A percentile compares a stretch with the other conserved stretches of the same genome.
These are phyloP conservation scores for Ectemnius continuus DNA, from an alignment of 2,888 invertebrate species.

Conservation along the genomic window DNA sequence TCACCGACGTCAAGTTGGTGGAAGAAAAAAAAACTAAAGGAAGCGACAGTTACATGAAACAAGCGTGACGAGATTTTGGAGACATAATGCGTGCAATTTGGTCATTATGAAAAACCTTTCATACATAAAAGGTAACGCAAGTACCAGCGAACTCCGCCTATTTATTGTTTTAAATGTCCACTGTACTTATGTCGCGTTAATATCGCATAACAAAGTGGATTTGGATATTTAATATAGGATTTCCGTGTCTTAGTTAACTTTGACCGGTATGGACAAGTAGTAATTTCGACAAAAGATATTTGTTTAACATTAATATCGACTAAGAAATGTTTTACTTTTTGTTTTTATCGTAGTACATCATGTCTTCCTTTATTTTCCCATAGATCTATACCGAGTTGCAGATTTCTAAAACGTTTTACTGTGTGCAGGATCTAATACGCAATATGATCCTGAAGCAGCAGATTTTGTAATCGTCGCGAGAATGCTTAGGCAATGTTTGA, in stretches of 20 bases:
- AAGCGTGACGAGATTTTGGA: constrained; percentile 24
- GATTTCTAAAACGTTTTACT: constrained; percentile 25
- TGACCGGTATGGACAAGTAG: constrained; percentile 31
- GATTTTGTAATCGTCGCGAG: constrained; percentile 6
- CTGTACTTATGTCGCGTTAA: constrained; percentile 35
- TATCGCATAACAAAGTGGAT: constrained; percentile 40
- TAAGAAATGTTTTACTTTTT: constrained; percentile 39
- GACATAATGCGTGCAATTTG: constrained; percentile 48
- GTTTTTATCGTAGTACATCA: constrained; percentile 37
- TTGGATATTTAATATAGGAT: constrained; percentile 46
- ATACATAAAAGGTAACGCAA: constrained; percentile 16
- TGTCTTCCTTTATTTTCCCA: constrained; percentile 47
- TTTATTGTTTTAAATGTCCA: constrained; percentile 52
- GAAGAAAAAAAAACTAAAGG: constrained; percentile 77
- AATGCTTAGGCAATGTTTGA: constrained; percentile 9
- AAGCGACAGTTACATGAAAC: constrained; percentile 53
- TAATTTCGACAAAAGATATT: constrained; percentile 31
- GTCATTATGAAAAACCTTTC: constrained; percentile 24
- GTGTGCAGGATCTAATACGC: constrained; percentile 47
- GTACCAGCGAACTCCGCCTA: constrained; percentile 35
- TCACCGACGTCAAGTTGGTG: constrained; percentile 88
- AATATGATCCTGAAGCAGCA: constrained; percentile 21
- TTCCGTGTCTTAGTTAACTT: constrained; percentile 45
- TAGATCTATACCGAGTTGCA: constrained; percentile 22
- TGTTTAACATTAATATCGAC: constrained; percentile 40